phyloP scores from a whole-genome alignment of 2,113 vertebrate genomes.

The Tenebrosternarchus preto region DNA sequence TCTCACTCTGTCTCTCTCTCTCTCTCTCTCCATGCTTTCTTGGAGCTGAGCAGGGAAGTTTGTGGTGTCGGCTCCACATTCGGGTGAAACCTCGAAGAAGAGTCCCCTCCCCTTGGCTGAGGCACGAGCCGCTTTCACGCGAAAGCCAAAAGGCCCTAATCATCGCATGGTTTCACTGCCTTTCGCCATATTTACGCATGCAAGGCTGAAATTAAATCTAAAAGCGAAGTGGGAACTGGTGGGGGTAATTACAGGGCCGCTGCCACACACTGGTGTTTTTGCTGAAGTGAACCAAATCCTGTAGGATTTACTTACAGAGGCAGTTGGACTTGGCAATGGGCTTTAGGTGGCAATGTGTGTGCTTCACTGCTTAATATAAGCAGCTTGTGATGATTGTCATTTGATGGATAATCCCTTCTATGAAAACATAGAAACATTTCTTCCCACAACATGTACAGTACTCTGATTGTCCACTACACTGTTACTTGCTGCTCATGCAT shows the following conservation, averaged over 20 bases:
- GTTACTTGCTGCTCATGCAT: too few species aligned
- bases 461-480: too few species aligned
- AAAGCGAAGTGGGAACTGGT: constrained; percentile 65
- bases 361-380: constrained; percentile 26
- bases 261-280: constrained; percentile 56
- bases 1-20: too few species aligned
- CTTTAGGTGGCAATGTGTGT: constrained; percentile 53
- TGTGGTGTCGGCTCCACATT: too few species aligned
- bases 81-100: too few species aligned
- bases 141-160: constrained; percentile 62
- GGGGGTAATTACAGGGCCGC: constrained; percentile 70
- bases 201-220: constrained; percentile 71
- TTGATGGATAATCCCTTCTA: too few species aligned
- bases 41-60: too few species aligned
- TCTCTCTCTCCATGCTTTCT: too few species aligned
- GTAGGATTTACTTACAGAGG: constrained; percentile 55
- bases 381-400: not conserved
- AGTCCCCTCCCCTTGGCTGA: too few species aligned
- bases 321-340: constrained; percentile 54
- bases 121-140: constrained; percentile 45
- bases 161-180: constrained; percentile 56
- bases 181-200: constrained; percentile 63
- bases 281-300: constrained; percentile 53
- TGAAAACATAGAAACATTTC: too few species aligned
- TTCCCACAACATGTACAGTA: too few species aligned